Conservation (phyloP, 1,140 invertebrate species). For the Drosophila athabasca region DNA sequence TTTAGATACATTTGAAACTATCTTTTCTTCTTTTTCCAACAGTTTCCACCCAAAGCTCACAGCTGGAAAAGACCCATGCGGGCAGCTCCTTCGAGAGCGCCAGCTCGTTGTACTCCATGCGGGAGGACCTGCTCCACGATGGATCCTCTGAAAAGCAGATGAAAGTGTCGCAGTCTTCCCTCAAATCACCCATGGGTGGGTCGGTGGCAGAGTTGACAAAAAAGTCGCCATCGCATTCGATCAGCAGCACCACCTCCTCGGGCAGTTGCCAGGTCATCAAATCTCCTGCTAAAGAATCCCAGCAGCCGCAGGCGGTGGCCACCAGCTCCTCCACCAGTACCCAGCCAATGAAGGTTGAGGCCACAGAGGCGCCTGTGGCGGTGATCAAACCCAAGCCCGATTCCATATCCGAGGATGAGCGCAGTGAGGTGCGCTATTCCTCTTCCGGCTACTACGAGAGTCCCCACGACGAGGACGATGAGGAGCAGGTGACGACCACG, state of each 20-base stretch:
- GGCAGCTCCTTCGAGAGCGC: constrained; percentile 92
- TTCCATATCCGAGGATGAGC: constrained; percentile 87
- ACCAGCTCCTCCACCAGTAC: constrained; percentile 32
- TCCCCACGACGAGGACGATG: constrained; percentile 88
- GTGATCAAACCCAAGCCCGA: constrained; percentile 71
- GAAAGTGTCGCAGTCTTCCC: constrained; percentile 7
- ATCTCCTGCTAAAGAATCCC: constrained; percentile 60
- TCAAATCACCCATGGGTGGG: constrained; percentile 63
- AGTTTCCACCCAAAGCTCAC: constrained; percentile 84
- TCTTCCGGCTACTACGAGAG: constrained; percentile 92
- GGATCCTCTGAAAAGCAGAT: constrained; percentile 48
- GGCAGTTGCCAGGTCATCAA: constrained; percentile 86
- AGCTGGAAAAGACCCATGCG: constrained; percentile 86
- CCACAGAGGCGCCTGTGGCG: neutral
- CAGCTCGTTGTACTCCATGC: constrained; percentile 90
- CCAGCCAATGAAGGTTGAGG: constrained; percentile 44
- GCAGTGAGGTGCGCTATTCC: constrained; percentile 88
- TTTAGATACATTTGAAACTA: neutral
- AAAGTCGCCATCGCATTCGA: constrained; percentile 83
- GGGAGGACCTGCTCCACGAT: constrained; percentile 86
- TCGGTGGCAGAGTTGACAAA: constrained; percentile 65
- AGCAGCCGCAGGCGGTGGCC: constrained; percentile 61
- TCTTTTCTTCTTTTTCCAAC: neutral
- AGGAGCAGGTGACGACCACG: constrained; percentile 42
- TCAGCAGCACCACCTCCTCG: constrained; percentile 86